phyloP scores from a whole-genome alignment of 2,797 vertebrate species.

The Pangasius larnaudii region DNA sequence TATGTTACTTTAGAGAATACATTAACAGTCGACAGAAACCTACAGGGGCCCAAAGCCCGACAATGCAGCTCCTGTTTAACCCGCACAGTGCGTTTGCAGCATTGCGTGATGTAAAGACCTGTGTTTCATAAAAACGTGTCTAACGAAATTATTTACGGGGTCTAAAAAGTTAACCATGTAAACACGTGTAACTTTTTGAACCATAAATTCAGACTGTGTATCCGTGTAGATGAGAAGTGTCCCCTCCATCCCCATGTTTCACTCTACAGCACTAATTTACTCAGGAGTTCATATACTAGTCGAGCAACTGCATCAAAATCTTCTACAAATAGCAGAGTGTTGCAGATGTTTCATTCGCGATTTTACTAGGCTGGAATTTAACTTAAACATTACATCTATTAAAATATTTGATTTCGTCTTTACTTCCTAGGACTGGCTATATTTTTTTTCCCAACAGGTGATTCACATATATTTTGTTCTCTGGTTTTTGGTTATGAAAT shows the following conservation, averaged over 20 bases:
- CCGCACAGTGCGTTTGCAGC: background rate
- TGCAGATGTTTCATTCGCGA: background rate
- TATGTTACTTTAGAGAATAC: background rate
- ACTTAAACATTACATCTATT: too few relatives aligned
- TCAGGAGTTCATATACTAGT: background rate
- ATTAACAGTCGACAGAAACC: background rate
- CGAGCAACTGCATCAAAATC: background rate
- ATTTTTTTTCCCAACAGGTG: background rate
- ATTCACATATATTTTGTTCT: background rate
- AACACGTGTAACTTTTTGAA: background rate
- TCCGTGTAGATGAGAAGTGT: background rate
- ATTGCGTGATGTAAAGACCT: background rate
- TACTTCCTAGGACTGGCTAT: background rate
- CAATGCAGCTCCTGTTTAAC: background rate
- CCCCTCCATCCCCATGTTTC: background rate
- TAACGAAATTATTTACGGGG: background rate
- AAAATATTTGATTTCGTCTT: background rate
- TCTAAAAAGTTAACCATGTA: too few relatives aligned
- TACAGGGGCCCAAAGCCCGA: constrained; percentile 5
- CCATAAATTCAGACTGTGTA: background rate
- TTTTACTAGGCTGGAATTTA: background rate
- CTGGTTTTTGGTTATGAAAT: background rate
- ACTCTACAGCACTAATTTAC: too few relatives aligned
- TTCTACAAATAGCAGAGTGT: background rate
- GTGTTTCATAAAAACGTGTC: background rate